Conservation (phyloP, 1,140 invertebrate species). For the Ptiloglossa arizonensis region DNA sequence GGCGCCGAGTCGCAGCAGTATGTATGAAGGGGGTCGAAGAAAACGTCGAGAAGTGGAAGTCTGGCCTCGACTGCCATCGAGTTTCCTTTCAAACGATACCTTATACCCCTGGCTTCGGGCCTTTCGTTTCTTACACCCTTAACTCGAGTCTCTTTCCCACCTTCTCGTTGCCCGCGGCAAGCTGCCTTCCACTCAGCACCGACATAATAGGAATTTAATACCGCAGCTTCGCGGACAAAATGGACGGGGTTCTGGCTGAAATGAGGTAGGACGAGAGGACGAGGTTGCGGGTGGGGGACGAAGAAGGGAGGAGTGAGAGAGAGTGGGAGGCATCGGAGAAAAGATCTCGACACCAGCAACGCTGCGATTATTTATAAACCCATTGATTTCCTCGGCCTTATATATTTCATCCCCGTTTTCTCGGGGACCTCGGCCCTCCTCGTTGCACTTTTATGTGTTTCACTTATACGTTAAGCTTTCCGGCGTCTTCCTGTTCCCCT, state of each 20-base stretch:
- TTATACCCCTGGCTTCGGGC: slow-evolving; percentile 20
- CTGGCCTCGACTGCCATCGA: slow-evolving; percentile 47
- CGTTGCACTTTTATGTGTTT: slow-evolving; percentile 24
- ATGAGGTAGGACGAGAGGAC: no score
- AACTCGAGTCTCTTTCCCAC: slow-evolving; percentile 37
- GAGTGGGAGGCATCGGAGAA: no score
- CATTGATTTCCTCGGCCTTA: slow-evolving; percentile 8
- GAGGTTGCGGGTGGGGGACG: no score
- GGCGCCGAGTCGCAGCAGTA: not conserved
- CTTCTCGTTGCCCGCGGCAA: slow-evolving; percentile 21
- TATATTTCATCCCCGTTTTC: not conserved
- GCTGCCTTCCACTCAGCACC: slow-evolving; percentile 37
- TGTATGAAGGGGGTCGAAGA: slow-evolving; percentile 20
- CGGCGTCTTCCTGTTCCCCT: not conserved
- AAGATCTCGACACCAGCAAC: not conserved
- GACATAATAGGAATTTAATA: slow-evolving; percentile 58
- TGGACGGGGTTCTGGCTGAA: not conserved
- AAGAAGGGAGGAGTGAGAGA: no score
- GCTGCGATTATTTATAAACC: slow-evolving; percentile 46
- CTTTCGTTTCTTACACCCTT: slow-evolving; percentile 46
- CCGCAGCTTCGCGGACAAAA: slow-evolving; percentile 24
- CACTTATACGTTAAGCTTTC: slow-evolving; percentile 6
- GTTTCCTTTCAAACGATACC: slow-evolving; percentile 52
- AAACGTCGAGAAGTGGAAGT: slow-evolving; percentile 42
- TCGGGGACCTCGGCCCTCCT: not conserved